Percentiles rank a stretch among this genome's conserved stretches.
Evolutionary conservation across 2,797 vertebrate species (phyloP).

Genomic region (Anomalospiza imberbis): DNA sequence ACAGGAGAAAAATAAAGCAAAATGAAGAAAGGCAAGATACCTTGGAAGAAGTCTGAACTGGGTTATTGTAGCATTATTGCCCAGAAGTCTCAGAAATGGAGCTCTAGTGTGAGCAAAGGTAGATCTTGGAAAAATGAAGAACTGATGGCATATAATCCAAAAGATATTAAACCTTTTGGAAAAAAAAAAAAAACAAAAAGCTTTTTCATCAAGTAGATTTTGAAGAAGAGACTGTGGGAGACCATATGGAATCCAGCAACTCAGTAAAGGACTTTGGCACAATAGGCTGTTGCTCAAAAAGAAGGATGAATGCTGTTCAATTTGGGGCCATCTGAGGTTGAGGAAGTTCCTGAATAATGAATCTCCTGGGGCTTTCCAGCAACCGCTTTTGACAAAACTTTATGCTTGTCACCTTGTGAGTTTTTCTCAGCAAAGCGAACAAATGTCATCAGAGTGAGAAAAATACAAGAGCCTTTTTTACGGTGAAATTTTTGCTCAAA

Average conservation of each 20-base stretch:
- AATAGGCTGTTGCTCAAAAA: neutral
- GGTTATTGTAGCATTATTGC: neutral
- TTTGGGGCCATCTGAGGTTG: constrained; percentile 9
- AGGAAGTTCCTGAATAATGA: constrained; percentile 43
- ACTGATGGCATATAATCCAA: neutral
- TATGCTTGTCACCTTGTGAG: constrained; percentile 8
- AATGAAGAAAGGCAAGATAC: neutral
- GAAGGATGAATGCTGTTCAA: constrained; percentile 15
- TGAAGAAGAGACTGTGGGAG: neutral
- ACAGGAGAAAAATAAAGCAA: neutral
- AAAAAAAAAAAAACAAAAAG: too few species aligned
- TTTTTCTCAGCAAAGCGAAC: constrained; percentile 15
- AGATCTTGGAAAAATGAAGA: neutral
- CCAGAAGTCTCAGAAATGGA: neutral
- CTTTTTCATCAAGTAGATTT: constrained; percentile 1
- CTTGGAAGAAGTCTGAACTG: neutral
- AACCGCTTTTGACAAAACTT: neutral
- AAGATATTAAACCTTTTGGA: neutral
- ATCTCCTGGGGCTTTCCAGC: neutral
- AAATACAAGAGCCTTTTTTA: neutral
- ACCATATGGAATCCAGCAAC: neutral
- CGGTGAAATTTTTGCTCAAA: constrained; percentile 10
- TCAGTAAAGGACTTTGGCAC: neutral
- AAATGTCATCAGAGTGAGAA: constrained; percentile 33
- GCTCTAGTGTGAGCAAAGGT: neutral